Evolutionary conservation across 2,797 vertebrate genomes (phyloP), one percentile per base, ranked within the genome.

Genomic region (Acanthornis magna): DNA sequence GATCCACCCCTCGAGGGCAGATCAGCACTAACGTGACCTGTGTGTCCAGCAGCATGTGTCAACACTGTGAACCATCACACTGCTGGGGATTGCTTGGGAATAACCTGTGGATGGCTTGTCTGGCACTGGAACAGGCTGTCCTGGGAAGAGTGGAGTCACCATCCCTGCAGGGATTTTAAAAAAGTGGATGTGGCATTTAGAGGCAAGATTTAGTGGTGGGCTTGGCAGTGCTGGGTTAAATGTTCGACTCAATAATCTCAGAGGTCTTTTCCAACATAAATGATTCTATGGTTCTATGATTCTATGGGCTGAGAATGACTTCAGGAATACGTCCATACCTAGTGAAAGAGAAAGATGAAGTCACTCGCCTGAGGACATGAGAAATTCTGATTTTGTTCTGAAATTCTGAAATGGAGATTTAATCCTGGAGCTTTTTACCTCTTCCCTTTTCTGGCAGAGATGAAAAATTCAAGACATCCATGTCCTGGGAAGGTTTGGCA

Each of bases 221-320:
- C 5, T 68, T 50, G 55, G 63, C 23, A 43, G 27, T 4, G 36
- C 36, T 63, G 57, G 16, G 29, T 22, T 34, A 38, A 10, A 2
- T 5, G 36, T 9, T 57, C 9, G 11, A 12, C 15, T 26, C 8
- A 6, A 7, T 30, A 20, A 30, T 13, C 8, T 83, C 58, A 58
- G 25, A 45, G 15, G 12, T 63, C 20, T 40, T 76, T 58, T 45
- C 43, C n/a, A 22, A 22, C 16, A 18, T 21, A 42, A 45, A 26
- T 1, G 0, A 17, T 57, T 63, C 32, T 11, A 15, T 5, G 34
- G 12, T 27, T 71, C 27, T 43, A 1, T 36, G 30, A 29, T 32
- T 75, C 77, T 22, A 0, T 9, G 6, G n/a, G 10, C 53, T 81
- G 30, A 81, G 42, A 70, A 78, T 53, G 4, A 36, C 30, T 42